Percentiles rank a stretch among this genome's conserved stretches.
Conservation (phyloP, 2,888 invertebrate genomes). For the Abrostola triplasia region DNA sequence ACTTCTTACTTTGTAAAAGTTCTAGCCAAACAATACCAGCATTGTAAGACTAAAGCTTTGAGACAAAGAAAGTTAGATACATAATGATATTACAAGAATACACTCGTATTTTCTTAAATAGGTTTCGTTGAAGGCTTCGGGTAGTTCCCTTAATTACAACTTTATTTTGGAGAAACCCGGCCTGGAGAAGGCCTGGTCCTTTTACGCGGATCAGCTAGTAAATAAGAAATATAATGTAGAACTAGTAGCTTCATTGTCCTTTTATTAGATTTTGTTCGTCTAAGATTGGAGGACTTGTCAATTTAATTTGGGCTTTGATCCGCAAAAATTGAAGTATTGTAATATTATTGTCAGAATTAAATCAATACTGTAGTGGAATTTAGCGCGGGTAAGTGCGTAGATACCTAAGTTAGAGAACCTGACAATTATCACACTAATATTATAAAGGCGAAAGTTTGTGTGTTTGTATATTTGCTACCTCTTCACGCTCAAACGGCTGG, state of each 20-base stretch:
- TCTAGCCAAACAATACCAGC: conserved; percentile 37
- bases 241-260: neutral
- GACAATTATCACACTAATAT: too few relatives aligned
- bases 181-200: conserved; percentile 22
- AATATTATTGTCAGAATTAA: too few relatives aligned
- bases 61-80: conserved; percentile 32
- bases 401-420: too few relatives aligned
- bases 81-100: conserved; percentile 4
- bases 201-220: conserved; percentile 1
- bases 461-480: too few relatives aligned
- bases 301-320: too few relatives aligned
- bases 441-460: too few relatives aligned
- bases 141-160: conserved; percentile 22
- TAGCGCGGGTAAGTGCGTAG: too few relatives aligned
- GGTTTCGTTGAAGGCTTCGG: conserved; percentile 6
- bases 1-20: conserved; percentile 28
- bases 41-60: conserved; percentile 20
- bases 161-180: conserved; percentile 13
- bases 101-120: conserved; percentile 14
- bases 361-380: too few relatives aligned
- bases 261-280: too few relatives aligned
- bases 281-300: too few relatives aligned
- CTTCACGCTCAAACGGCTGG: too few relatives aligned
- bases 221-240: neutral
- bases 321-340: too few relatives aligned